A percentile compares a stretch with the other conserved stretches of the same genome.
Evolutionary conservation across 2,797 vertebrate genomes (phyloP).

Genomic region (Mus spretus): DNA sequence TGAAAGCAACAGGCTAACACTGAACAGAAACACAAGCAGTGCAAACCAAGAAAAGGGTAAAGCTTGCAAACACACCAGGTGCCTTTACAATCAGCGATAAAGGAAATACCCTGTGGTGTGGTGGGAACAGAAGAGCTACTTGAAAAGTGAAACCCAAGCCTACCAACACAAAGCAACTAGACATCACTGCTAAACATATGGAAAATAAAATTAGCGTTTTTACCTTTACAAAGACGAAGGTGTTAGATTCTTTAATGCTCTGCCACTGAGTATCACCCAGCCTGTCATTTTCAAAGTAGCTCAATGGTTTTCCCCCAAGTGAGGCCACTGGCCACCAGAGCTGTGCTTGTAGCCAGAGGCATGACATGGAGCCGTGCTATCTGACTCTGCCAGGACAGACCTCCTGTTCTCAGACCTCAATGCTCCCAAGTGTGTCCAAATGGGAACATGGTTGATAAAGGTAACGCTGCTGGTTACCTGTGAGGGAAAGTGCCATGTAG

Average conservation of each 20-base stretch:
- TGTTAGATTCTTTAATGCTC: background rate
- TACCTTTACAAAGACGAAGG: fast-evolving
- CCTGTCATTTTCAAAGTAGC: background rate
- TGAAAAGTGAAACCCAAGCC: background rate
- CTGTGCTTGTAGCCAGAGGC: background rate
- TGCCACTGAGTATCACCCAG: background rate
- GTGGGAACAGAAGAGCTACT: background rate
- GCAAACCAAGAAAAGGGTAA: background rate
- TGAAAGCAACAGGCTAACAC: fast-evolving
- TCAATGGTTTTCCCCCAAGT: too few species aligned
- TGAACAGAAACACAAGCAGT: background rate
- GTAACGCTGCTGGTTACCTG: fast-evolving
- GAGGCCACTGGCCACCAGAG: fast-evolving
- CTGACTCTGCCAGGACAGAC: background rate
- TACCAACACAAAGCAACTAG: background rate
- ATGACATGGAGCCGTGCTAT: too few species aligned
- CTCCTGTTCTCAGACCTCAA: too few species aligned
- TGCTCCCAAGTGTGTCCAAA: background rate
- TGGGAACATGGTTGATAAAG: background rate
- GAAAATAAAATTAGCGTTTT: background rate
- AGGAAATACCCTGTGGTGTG: background rate
- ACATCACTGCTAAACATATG: background rate
- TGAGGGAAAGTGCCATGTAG: background rate
- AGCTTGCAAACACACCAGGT: background rate
- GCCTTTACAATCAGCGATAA: background rate